These are phyloP conservation scores for Diarsia mendica DNA, from an alignment of 2,888 invertebrate genomes.

Conservation along the genomic window DNA sequence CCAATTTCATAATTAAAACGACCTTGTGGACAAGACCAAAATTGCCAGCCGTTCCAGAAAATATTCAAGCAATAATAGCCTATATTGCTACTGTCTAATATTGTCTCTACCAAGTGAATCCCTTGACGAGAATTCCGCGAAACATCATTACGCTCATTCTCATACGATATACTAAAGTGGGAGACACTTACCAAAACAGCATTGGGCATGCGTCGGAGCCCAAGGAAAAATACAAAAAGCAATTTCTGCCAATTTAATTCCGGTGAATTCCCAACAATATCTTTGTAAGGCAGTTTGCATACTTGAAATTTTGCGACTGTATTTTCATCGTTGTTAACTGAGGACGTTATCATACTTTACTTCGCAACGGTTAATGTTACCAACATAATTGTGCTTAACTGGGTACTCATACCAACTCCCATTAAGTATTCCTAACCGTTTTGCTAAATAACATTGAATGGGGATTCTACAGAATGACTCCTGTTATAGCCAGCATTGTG, in stretches of 20 bases:
- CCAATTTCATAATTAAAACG: conserved; percentile 17
- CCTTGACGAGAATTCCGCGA: conserved; percentile 31
- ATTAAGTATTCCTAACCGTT: conserved; percentile 65
- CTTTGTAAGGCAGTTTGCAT: conserved; percentile 58
- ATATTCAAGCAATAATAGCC: conserved; percentile 23
- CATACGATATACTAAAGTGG: conserved; percentile 30
- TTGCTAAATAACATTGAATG: conserved; percentile 67
- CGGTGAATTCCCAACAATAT: conserved; percentile 47
- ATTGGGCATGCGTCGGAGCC: conserved; percentile 41
- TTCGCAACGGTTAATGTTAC: conserved; percentile 61
- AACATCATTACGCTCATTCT: conserved; percentile 40
- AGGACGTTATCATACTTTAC: conserved; percentile 61
- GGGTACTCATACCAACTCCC: conserved; percentile 49
- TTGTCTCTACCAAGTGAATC: conserved; percentile 23
- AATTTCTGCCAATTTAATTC: conserved; percentile 58
- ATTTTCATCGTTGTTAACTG: conserved; percentile 56
- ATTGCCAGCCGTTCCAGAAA: conserved; percentile 7
- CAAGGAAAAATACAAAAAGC: conserved; percentile 58
- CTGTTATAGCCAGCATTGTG: conserved; percentile 71
- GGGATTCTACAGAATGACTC: conserved; percentile 64
- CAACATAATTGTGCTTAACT: conserved; percentile 63
- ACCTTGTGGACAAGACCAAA: conserved; percentile 11
- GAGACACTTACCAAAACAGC: conserved; percentile 39
- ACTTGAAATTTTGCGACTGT: conserved; percentile 60
- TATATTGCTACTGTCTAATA: conserved; percentile 13